Conservation (phyloP, 2,888 invertebrate genomes). For the Caenorhabditis angaria region DNA sequence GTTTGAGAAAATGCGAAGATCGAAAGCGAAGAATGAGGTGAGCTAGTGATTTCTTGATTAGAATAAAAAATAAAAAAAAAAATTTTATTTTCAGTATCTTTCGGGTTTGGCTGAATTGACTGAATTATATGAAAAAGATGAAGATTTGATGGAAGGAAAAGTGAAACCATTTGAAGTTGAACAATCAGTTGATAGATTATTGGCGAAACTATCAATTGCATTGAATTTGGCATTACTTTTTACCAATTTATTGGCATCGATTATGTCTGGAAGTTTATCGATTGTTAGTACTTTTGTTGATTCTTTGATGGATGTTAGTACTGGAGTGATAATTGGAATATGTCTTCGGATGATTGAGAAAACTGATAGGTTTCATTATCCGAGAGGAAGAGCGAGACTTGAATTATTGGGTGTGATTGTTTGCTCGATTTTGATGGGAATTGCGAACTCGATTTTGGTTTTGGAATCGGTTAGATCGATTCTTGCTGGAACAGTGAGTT, state of each 20-base stretch:
- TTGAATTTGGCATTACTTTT: conserved; percentile 65
- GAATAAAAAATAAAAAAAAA: not conserved
- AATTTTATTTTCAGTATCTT: conserved; percentile 45
- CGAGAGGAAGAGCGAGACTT: conserved; percentile 68
- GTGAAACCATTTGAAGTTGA: conserved; percentile 34
- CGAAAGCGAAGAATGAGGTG: not conserved
- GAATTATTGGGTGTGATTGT: conserved; percentile 75
- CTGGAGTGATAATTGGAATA: conserved; percentile 72
- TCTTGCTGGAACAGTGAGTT: conserved; percentile 36
- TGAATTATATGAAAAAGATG: conserved; percentile 49
- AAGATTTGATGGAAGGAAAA: conserved; percentile 37
- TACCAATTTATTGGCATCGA: conserved; percentile 72
- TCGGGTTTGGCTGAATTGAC: conserved; percentile 40
- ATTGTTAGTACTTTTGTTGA: conserved; percentile 75
- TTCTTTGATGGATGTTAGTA: conserved; percentile 74
- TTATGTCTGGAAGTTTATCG: conserved; percentile 74
- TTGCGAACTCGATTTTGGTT: conserved; percentile 70
- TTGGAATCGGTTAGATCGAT: conserved; percentile 49
- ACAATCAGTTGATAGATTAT: conserved; percentile 47
- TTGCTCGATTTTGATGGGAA: conserved; percentile 74
- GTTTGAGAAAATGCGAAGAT: not conserved
- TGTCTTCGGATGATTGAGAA: conserved; percentile 61
- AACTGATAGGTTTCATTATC: conserved; percentile 67
- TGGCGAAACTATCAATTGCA: conserved; percentile 58
- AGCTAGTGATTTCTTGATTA: not conserved